Percentiles rank a stretch among this genome's conserved stretches.
phyloP scores from a whole-genome alignment of 2,113 vertebrate genomes.

The Oreochromis tanganicae region DNA sequence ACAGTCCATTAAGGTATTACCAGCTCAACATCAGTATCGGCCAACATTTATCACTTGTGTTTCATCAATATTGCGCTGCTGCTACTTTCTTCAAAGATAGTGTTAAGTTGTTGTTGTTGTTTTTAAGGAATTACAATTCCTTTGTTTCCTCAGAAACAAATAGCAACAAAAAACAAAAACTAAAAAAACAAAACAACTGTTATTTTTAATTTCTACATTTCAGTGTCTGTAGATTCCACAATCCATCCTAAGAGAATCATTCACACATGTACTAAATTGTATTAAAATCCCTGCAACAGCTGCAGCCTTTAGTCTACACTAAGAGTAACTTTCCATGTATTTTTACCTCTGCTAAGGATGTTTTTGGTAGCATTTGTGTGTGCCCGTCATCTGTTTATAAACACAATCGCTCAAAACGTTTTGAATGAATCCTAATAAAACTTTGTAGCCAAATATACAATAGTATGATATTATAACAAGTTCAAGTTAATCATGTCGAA shows the following conservation, averaged over 20 bases:
- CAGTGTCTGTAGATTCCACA: not conserved
- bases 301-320: not conserved
- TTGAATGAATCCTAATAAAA: not conserved
- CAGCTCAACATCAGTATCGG: not conserved
- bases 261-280: rapidly evolving
- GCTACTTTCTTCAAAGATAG: not conserved
- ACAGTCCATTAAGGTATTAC: not conserved
- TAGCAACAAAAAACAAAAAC: not conserved
- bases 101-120: not conserved
- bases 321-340: rapidly evolving
- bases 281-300: rapidly evolving
- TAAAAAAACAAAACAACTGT: not conserved
- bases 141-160: not conserved
- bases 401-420: not conserved
- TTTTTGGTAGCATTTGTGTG: not conserved
- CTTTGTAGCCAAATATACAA: not conserved
- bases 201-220: not conserved
- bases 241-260: rapidly evolving
- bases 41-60: not conserved
- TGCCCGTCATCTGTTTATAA: not conserved
- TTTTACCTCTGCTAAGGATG: not conserved
- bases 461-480: not conserved
- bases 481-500: not conserved
- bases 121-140: not conserved
- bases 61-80: not conserved